Conservation (phyloP, 2,113 vertebrate species). For the Burhinus oedicnemus region DNA sequence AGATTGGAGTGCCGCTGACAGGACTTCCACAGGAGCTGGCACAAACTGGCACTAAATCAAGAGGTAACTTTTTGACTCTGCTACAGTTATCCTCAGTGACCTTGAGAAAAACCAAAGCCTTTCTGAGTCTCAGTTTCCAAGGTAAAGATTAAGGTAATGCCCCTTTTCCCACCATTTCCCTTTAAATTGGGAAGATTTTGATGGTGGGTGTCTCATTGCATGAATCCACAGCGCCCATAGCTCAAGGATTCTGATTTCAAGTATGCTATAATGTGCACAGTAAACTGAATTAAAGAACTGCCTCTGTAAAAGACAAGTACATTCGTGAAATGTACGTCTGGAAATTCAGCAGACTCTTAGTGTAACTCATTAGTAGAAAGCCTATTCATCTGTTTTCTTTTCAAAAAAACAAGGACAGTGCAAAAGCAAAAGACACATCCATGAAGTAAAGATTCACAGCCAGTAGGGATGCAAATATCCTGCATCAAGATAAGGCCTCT, state of each 20-base stretch:
- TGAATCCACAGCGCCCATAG: background rate
- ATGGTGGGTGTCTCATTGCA: background rate
- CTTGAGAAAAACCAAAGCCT: background rate
- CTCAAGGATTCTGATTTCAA: background rate
- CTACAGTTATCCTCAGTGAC: background rate
- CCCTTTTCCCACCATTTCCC: background rate
- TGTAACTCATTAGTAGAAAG: background rate
- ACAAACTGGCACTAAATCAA: background rate
- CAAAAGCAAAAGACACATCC: background rate
- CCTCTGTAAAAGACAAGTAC: background rate
- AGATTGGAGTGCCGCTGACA: background rate
- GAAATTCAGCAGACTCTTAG: background rate
- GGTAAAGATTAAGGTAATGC: background rate
- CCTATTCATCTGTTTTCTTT: background rate
- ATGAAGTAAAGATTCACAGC: background rate
- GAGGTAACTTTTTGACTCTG: background rate
- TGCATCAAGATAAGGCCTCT: background rate
- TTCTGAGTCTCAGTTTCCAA: background rate
- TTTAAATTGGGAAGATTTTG: background rate
- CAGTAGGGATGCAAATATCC: background rate
- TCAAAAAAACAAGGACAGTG: background rate
- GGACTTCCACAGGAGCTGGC: background rate
- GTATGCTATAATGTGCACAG: background rate
- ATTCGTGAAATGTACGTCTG: background rate
- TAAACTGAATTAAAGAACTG: background rate